phyloP scores from a whole-genome alignment of 2,888 invertebrate genomes.

The Plagodis pulveraria region DNA sequence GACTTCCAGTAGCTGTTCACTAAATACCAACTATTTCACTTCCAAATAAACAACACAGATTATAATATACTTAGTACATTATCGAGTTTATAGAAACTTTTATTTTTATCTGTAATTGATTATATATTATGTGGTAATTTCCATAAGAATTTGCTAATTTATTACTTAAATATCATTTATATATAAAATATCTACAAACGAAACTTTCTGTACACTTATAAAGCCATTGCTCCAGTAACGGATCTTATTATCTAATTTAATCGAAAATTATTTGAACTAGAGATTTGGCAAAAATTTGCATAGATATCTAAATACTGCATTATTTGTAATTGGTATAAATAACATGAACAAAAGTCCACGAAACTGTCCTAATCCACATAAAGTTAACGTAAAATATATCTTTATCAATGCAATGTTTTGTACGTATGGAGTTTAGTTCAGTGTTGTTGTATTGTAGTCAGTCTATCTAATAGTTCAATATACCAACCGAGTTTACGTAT shows the following conservation, averaged over 20 bases:
- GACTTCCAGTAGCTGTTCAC: constrained; percentile 7
- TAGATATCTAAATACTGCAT: too few relatives aligned
- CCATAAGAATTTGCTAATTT: too few relatives aligned
- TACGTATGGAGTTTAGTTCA: not conserved
- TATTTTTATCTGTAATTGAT: not conserved
- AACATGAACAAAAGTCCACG: too few relatives aligned
- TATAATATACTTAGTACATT: constrained; percentile 7
- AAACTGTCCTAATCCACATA: not conserved
- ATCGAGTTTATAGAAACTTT: not conserved
- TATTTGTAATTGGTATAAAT: too few relatives aligned
- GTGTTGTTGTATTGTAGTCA: not conserved
- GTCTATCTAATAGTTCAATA: not conserved
- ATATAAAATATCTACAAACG: too few relatives aligned
- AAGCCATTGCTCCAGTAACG: too few relatives aligned
- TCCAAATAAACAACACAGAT: constrained; percentile 1
- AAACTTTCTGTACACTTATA: too few relatives aligned
- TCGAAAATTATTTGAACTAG: too few relatives aligned
- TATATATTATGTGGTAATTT: not conserved
- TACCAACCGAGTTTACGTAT: too few relatives aligned
- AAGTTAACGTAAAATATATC: constrained; percentile 3
- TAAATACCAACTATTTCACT: constrained; percentile 1
- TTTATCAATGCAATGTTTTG: not conserved
- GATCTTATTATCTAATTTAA: too few relatives aligned
- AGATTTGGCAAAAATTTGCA: too few relatives aligned
- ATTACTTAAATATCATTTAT: too few relatives aligned